A percentile compares a stretch with the other conserved stretches of the same genome.
These are phyloP conservation scores for Listronotus oregonensis DNA, from an alignment of 1,140 invertebrate genomes.

Conservation along the genomic window DNA sequence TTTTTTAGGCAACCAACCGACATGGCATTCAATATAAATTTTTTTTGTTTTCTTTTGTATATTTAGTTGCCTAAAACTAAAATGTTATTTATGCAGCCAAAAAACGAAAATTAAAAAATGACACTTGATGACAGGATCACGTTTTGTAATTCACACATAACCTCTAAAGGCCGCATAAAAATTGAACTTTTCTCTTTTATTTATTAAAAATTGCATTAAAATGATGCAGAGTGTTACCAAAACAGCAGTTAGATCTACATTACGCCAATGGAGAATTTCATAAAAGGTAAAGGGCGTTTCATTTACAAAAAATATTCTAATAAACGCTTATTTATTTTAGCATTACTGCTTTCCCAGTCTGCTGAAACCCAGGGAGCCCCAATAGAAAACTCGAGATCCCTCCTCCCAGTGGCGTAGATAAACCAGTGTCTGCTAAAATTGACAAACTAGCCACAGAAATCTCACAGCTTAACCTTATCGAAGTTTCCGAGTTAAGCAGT, in stretches of 20 bases:
- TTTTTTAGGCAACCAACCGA: too few relatives aligned
- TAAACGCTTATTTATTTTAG: constrained; percentile 32
- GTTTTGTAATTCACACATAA: too few relatives aligned
- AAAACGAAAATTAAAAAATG: too few relatives aligned
- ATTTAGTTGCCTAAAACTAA: too few relatives aligned
- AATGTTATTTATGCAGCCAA: too few relatives aligned
- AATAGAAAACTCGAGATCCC: constrained; percentile 64
- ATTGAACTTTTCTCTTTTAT: too few relatives aligned
- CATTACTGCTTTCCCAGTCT: constrained; percentile 24
- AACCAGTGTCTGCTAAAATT: constrained; percentile 79
- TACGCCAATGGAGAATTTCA: constrained; percentile 33
- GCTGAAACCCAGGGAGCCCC: constrained; percentile 55
- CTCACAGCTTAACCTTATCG: constrained; percentile 80
- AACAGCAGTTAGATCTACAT: constrained; percentile 6
- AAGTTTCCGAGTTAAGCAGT: constrained; percentile 87
- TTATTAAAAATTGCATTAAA: neutral
- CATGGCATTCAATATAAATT: too few relatives aligned
- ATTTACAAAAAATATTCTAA: constrained; percentile 1
- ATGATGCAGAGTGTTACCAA: constrained; percentile 20
- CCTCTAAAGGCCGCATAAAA: too few relatives aligned
- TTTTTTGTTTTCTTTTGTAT: too few relatives aligned
- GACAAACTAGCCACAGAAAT: constrained; percentile 88
- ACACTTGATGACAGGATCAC: too few relatives aligned
- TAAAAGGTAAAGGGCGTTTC: constrained; percentile 24
- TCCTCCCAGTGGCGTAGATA: constrained; percentile 67